Evolutionary conservation across 2,888 invertebrate genomes (phyloP), one percentile per base, ranked within the genome.

Genomic region (Flexamia atlantica): DNA sequence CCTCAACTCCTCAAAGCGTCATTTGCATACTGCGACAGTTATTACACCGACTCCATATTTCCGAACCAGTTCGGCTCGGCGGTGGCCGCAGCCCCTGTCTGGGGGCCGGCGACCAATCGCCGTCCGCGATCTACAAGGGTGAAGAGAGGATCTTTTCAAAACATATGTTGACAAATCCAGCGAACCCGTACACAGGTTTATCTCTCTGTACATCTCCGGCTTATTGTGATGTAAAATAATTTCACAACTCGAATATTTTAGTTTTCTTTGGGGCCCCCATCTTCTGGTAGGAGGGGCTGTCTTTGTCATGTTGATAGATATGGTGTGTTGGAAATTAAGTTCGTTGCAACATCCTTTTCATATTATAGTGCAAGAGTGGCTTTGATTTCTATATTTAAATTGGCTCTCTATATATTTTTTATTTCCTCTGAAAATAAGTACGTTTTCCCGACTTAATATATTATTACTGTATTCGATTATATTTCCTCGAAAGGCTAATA

Each of bases 21-120:
- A 72, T 72, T 72, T 17, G 72, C 72, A 72, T 72, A 72, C 68
- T 36, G 36, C 36, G 72, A 72, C 72, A 72, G 72, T 72, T 72
- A 72, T 72, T 42, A 72, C 25, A 72, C 40, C 36, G 72, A 64
- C 64, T 72, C 72, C 72, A 72, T 72, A 72, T 72, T 72, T 72
- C 72, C 40, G 25, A 40, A 36, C 72, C 72, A 72, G 72, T 42
- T 40, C 30, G 32, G 23, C 4, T 17, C 23, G 72, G 9, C 20
- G 72, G 72, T 72, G 72, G 72, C 20, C 72, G 5, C 40, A 68
- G 1, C 68, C 68, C 68, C 32, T 68, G 68, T 32, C 36, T 9
- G 30, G 64, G 64, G 64, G 64, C n/a, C 46, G 14, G 20, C 20
- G 32, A 30, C 72, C 36, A 72, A 72, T 72, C 28, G 30, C 64